Base-by-base conservation (phyloP, 2,888 invertebrate species). In the Lycocerus yunnanus region DNA sequence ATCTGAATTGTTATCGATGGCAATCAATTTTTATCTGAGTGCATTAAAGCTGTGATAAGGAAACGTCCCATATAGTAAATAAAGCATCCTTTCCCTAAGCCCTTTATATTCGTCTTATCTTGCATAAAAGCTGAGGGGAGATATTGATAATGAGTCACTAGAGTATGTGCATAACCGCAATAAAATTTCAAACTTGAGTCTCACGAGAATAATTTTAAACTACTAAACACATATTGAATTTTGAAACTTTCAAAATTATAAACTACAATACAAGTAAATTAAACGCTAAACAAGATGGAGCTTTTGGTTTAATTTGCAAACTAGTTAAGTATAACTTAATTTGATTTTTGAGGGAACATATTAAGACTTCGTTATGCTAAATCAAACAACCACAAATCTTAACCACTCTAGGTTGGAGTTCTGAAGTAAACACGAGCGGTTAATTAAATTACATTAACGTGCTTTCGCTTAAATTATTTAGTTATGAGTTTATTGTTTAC, bases 71-170 rank as follows among this genome's bases (percentile, higher is more conserved):
- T 63, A 16, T n/a, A 63, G 13, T 63, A 63, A 63, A 63, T 63
- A 18, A 63, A 16, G 61, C 15, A 63, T 63, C 61, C 61, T 63
- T 63, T 18, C 18, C 61, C 61, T 63, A 63, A 63, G 61, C 61
- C 20, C 61, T 63, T 63, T 63, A 63, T 63, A 20, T 63, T 63
- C 20, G 61, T 63, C 61, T 63, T 63, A 63, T 63, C 61, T 63
- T 63, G 60, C 16, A 63, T 63, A 63, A 63, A 43, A 63, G 61
- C 20, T 61, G n/a, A 20, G 61, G 61, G 61, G 61, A 63, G 61
- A 63, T 63, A 63, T 63, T 63, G 61, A 63, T 63, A 63, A 63
- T 63, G 61, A 63, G 15, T 63, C 61, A 63, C 61, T 18, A 11
- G 61, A 20, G 61, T 63, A 63, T 63, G 16, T 63, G n/a, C 20